Conservation (phyloP, 1,140 invertebrate species). For the Doryteuthis pealeii region DNA sequence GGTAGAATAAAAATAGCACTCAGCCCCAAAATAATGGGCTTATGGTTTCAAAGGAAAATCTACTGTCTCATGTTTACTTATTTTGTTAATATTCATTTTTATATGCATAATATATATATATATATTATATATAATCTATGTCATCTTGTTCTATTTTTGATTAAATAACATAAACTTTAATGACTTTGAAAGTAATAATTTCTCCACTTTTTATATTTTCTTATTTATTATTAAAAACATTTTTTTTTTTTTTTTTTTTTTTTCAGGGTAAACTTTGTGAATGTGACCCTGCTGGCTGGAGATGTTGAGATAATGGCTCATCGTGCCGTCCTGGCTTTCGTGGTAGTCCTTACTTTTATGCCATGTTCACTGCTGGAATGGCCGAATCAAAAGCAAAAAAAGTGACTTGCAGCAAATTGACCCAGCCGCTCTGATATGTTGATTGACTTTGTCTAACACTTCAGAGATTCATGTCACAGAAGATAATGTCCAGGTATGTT, state of each 20-base stretch:
- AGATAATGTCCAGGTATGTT: conserved; percentile 85
- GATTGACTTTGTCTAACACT: conserved; percentile 89
- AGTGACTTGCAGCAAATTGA: conserved; percentile 85
- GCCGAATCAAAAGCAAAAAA: conserved; percentile 81
- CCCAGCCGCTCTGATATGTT: conserved; percentile 75
- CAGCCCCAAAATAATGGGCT: no score
- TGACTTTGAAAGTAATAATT: no score
- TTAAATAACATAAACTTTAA: no score
- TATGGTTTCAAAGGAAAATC: no score
- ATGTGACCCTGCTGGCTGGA: conserved; percentile 69
- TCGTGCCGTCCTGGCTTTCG: conserved; percentile 89
- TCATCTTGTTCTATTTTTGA: no score
- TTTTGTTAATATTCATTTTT: no score
- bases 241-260: conserved; percentile 32
- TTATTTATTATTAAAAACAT: no score
- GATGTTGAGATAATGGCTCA: conserved; percentile 81
- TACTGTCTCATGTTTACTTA: no score
- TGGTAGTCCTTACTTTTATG: conserved; percentile 93
- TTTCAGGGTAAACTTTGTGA: conserved; percentile 81
- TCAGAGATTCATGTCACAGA: conserved; percentile 88
- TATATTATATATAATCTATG: no score
- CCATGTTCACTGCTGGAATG: conserved; percentile 90
- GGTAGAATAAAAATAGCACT: no score
- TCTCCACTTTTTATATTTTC: no score
- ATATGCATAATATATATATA: no score